Conservation (phyloP, 2,888 invertebrate species). For the Myopa testacea region DNA sequence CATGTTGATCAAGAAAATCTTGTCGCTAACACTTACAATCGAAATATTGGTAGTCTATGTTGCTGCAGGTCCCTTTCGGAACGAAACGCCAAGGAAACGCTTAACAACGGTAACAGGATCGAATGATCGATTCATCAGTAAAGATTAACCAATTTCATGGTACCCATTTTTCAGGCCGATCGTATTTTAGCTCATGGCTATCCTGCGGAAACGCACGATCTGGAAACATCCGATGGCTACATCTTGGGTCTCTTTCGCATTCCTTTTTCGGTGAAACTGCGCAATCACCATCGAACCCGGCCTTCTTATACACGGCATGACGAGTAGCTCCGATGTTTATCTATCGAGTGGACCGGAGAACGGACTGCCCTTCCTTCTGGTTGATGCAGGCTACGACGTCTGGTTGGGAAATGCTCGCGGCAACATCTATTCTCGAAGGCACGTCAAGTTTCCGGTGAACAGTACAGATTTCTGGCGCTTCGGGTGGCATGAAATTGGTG, state of each 20-base stretch:
- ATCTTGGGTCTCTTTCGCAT: conserved; percentile 51
- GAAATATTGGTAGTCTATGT: not conserved
- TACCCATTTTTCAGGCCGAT: conserved; percentile 27
- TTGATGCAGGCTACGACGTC: conserved; percentile 54
- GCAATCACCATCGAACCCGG: conserved; percentile 40
- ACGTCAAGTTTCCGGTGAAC: conserved; percentile 56
- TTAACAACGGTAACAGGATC: conserved; percentile 14
- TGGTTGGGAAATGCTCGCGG: conserved; percentile 55
- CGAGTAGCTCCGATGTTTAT: conserved; percentile 51
- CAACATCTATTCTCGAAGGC: conserved; percentile 48
- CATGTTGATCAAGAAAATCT: too few species aligned
- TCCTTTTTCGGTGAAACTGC: conserved; percentile 44
- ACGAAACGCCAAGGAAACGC: conserved; percentile 11
- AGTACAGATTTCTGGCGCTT: conserved; percentile 49
- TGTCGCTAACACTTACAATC: not conserved
- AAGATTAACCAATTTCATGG: not conserved
- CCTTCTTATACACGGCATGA: conserved; percentile 69
- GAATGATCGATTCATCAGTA: not conserved
- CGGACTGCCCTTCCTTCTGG: conserved; percentile 48
- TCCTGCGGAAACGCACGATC: conserved; percentile 73
- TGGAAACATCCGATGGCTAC: conserved; percentile 51
- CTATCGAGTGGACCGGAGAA: conserved; percentile 48
- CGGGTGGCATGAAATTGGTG: conserved; percentile 89
- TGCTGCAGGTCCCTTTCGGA: conserved; percentile 7
- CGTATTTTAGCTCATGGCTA: conserved; percentile 68